Evolutionary conservation across 2,888 invertebrate genomes (phyloP).

Genomic region (Petrolisthes manimaculis): DNA sequence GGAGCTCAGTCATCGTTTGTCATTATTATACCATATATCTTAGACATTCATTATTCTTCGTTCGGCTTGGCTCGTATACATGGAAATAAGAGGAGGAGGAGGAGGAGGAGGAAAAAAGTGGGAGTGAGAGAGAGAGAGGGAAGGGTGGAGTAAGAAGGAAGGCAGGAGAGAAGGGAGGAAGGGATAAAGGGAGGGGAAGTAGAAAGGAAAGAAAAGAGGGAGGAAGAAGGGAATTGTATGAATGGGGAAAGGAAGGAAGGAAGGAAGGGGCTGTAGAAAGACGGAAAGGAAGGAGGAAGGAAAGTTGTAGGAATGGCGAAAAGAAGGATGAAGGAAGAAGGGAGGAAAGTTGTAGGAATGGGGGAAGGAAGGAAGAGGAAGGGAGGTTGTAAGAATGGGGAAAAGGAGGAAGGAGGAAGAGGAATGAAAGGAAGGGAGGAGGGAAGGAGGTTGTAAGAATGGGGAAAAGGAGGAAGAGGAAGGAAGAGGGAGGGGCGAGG

Average conservation of each 20-base stretch:
- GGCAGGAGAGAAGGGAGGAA: neutral
- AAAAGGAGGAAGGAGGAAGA: neutral
- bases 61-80: no score
- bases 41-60: no score
- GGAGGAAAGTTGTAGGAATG: neutral
- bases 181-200: slow-evolving; percentile 2
- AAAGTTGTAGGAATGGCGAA: neutral
- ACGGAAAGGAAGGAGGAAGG: neutral
- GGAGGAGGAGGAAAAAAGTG: neutral
- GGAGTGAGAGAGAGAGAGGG: neutral
- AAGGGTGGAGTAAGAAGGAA: no score
- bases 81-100: neutral
- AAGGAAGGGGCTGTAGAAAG: neutral
- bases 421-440: neutral
- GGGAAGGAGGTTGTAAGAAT: neutral
- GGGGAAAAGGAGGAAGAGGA: neutral
- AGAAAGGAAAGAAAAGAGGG: neutral
- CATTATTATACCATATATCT: no score
- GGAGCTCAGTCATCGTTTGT: no score
- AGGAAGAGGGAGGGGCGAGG: neutral
- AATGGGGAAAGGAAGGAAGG: neutral
- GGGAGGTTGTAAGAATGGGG: neutral
- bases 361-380: neutral
- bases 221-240: neutral
- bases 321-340: neutral